Percentiles rank a stretch among this genome's conserved stretches.
These are phyloP conservation scores for Stegostoma tigrinum DNA, from an alignment of 2,113 vertebrate species.

Conservation along the genomic window DNA sequence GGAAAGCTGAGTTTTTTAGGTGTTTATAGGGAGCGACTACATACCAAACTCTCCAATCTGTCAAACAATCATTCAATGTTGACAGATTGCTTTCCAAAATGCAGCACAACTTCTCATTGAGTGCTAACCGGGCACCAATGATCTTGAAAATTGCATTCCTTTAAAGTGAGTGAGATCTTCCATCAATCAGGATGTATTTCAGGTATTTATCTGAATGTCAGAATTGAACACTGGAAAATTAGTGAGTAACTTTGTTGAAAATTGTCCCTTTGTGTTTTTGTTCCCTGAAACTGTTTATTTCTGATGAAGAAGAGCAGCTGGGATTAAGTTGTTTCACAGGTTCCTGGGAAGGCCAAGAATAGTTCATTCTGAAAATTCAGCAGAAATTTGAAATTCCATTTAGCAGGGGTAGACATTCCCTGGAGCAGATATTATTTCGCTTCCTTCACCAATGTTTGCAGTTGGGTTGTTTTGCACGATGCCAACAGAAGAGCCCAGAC, in stretches of 20 bases:
- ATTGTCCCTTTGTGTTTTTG: neutral
- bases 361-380: neutral
- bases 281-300: neutral
- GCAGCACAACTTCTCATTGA: neutral
- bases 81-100: conserved; percentile 21
- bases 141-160: neutral
- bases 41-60: neutral
- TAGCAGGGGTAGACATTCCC: neutral
- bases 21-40: neutral
- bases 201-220: neutral
- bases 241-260: neutral
- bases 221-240: neutral
- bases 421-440: neutral
- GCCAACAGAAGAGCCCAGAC: neutral
- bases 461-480: neutral
- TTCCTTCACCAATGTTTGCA: neutral
- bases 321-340: neutral
- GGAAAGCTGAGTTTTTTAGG: neutral
- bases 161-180: neutral
- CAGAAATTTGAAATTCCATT: neutral
- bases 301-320: neutral
- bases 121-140: neutral
- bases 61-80: conserved; percentile 11
- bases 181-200: neutral
- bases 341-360: neutral